Evolutionary conservation across 2,888 invertebrate species (phyloP), one percentile per base, ranked within the genome.

Genomic region (Yponomeuta cagnagella): DNA sequence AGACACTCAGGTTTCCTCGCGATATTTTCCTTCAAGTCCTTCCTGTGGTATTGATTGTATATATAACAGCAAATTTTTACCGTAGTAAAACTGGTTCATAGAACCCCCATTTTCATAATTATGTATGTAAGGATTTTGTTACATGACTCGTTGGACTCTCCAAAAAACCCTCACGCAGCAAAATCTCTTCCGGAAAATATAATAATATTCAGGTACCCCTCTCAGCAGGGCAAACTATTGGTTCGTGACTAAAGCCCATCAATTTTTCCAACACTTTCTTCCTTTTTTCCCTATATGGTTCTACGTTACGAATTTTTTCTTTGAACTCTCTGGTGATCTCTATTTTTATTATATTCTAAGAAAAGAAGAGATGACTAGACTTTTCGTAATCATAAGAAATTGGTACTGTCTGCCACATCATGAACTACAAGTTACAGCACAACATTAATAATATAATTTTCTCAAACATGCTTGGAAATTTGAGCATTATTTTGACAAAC

Each of bases 211-310:
- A 68, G 63, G 48, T 52, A 58, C 33, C 30, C 23, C 58, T 48
- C 43, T 64, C 67, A 37, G 2, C 33, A 52, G 65, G 67, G 72
- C 52, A 72, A 72, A 70, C 73, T 76, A 76, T 73, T 74, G 76
- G 76, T 75, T 78, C 79, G 78, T 79, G 78, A 78, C 78, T 77
- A 77, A 77, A n/a, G 33, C 10, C 63, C 63, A 70, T 63, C 37
- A 63, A 37, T 70, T 63, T 63, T 70, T 63, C 43, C 10, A 8
- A 68, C 43, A 52, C 69, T 31, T 67, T 73, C 71, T 71, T 70
- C 70, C 52, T 58, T 58, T 58, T 15, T 58, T 58, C 52, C 52
- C 52, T 58, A 15, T 58, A 58, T 15, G 52, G 52, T 58, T 68
- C 66, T 70, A 72, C 43, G 43, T 43, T 43, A 43, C 43, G 52